Evolutionary conservation across 2,797 vertebrate genomes (phyloP).

Genomic region (Heterohyrax brucei): DNA sequence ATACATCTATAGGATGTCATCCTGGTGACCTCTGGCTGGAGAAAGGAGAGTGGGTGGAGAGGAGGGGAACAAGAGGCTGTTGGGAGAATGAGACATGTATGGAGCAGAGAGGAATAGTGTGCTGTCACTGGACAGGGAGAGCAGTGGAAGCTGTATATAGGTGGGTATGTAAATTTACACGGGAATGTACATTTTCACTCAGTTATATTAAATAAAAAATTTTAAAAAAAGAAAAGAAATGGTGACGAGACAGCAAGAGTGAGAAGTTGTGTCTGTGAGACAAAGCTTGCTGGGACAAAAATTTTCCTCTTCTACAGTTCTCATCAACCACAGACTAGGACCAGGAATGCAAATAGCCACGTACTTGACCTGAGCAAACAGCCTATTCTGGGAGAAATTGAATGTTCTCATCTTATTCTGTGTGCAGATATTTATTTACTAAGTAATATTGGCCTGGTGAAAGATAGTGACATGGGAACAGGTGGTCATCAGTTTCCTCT

Average conservation of each 20-base stretch:
- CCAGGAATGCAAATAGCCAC: slow-evolving; percentile 29
- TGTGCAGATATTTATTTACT: background rate
- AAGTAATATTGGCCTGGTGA: background rate
- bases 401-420: slow-evolving; percentile 29
- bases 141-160: no score
- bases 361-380: background rate
- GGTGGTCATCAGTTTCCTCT: background rate
- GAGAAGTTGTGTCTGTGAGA: background rate
- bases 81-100: no score
- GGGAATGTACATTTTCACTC: no score
- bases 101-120: no score
- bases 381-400: background rate
- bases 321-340: slow-evolving; percentile 29
- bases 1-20: no score
- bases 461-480: background rate
- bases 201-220: no score
- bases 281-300: background rate
- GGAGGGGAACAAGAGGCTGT: no score
- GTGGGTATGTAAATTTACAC: no score
- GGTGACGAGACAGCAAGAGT: background rate
- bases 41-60: no score
- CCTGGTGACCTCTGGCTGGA: no score
- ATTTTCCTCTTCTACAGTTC: background rate
- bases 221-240: background rate
- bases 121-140: no score